A percentile compares a stretch with the other conserved stretches of the same genome.
Conservation (phyloP, 1,140 invertebrate genomes). For the Bombus confusus region DNA sequence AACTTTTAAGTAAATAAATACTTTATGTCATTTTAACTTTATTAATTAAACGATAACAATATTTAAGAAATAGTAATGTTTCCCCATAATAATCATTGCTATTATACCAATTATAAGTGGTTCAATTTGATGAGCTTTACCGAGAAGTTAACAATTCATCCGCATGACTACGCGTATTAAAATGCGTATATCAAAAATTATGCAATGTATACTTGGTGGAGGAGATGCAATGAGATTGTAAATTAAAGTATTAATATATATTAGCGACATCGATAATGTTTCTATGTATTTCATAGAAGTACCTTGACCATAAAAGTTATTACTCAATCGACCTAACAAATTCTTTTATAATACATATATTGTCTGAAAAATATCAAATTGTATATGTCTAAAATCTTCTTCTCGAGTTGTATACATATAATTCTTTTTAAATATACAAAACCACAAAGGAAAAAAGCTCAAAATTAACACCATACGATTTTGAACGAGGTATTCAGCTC, state of each 20-base stretch:
- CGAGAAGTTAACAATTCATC: neutral
- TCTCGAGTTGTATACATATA: neutral
- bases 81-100: neutral
- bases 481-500: neutral
- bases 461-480: neutral
- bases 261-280: neutral
- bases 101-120: neutral
- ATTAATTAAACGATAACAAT: neutral
- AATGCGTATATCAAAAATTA: neutral
- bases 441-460: neutral
- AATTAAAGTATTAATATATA: neutral
- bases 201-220: neutral
- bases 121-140: neutral
- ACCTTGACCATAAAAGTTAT: neutral
- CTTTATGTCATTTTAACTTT: neutral
- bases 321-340: neutral
- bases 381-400: neutral
- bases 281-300: no score
- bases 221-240: neutral
- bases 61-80: neutral
- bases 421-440: neutral
- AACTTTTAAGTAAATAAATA: neutral
- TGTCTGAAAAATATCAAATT: neutral
- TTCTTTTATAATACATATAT: neutral
- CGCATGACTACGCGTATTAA: neutral